phyloP scores from a whole-genome alignment of 2,797 vertebrate genomes.

The Limosa lapponica region DNA sequence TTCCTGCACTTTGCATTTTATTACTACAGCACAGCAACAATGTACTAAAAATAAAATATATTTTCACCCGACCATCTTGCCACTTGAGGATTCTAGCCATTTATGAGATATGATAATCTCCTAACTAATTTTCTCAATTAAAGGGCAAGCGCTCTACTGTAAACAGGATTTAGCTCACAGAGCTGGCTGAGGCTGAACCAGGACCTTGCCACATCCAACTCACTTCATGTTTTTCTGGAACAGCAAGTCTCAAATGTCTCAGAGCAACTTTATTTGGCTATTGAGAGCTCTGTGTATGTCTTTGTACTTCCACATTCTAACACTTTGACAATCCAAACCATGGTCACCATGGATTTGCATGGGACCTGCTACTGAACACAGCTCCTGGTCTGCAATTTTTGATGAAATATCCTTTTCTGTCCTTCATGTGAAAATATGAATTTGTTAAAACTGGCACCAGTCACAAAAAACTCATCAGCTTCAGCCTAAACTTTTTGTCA shows the following conservation, averaged over 20 bases:
- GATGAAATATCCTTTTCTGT: neutral
- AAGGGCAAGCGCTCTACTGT: neutral
- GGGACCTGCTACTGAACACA: neutral
- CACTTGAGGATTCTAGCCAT: conserved; percentile 7
- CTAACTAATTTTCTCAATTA: conserved; percentile 33
- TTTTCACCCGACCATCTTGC: conserved; percentile 16
- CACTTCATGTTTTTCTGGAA: neutral
- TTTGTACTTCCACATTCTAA: neutral
- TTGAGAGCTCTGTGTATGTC: neutral
- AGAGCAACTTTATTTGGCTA: neutral
- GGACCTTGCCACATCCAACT: neutral
- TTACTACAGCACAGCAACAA: conserved; percentile 21
- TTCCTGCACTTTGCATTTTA: conserved; percentile 53
- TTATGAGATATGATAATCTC: conserved; percentile 39
- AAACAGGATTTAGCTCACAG: neutral
- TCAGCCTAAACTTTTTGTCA: neutral
- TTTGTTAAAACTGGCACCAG: neutral
- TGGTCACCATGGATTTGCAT: neutral
- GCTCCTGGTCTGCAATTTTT: neutral
- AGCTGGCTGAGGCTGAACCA: neutral
- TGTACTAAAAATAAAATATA: conserved; percentile 62
- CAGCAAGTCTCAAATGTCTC: neutral
- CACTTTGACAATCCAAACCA: neutral
- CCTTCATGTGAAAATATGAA: neutral
- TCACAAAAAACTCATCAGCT: neutral